A percentile compares a stretch with the other conserved stretches of the same genome.
Conservation (phyloP, 2,113 vertebrate genomes). For the Oenanthe oenanthe region DNA sequence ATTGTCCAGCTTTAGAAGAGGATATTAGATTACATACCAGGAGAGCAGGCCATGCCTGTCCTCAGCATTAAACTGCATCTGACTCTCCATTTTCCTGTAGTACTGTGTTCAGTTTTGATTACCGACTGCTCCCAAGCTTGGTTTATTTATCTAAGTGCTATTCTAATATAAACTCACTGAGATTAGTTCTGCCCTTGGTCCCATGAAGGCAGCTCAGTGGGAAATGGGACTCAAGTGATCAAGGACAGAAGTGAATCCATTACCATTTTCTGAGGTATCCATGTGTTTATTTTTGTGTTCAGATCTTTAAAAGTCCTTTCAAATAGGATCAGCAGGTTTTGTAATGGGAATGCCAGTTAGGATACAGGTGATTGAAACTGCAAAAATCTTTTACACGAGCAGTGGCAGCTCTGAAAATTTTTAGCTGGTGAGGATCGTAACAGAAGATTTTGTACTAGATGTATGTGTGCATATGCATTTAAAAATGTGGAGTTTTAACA, state of each 20-base stretch:
- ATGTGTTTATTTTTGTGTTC: constrained; percentile 4
- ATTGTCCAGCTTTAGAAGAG: constrained; percentile 72
- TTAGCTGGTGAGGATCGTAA: neutral
- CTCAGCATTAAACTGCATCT: constrained; percentile 56
- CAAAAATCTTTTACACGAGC: neutral
- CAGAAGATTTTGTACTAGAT: neutral
- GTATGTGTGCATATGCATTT: neutral
- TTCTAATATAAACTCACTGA: constrained; percentile 62
- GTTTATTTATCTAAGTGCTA: constrained; percentile 71
- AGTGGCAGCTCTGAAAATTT: neutral
- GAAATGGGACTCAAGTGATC: neutral
- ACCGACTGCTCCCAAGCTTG: constrained; percentile 34
- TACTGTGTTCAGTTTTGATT: constrained; percentile 58
- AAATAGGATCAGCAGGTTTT: constrained; percentile 7
- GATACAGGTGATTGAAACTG: neutral
- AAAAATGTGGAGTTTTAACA: neutral
- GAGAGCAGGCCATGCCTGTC: constrained; percentile 48
- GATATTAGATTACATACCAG: constrained; percentile 77
- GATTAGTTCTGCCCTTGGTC: neutral
- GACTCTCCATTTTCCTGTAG: constrained; percentile 62
- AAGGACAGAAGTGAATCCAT: constrained; percentile 29
- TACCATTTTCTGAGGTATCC: neutral
- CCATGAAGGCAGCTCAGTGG: neutral
- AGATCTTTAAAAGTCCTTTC: constrained; percentile 31
- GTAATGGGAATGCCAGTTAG: neutral